Evolutionary conservation across 2,113 vertebrate species (phyloP).

Genomic region (Patagioenas fasciata): DNA sequence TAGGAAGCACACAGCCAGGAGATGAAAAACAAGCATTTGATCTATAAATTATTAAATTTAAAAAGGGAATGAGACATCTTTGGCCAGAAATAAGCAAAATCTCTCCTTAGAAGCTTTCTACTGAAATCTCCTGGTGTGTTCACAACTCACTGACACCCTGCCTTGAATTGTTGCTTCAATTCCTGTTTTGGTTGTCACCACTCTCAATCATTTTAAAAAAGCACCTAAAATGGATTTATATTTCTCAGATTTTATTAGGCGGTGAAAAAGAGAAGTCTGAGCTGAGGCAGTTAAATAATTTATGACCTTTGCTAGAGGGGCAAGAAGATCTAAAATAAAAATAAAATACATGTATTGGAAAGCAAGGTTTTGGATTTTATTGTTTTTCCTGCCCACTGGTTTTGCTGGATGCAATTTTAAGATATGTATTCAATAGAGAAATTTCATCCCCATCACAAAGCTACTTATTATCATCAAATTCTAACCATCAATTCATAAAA

Average conservation of each 20-base stretch:
- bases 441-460: neutral
- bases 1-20: slow-evolving; percentile 14
- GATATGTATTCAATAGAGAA: neutral
- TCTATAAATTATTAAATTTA: slow-evolving; percentile 51
- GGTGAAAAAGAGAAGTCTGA: slow-evolving; percentile 36
- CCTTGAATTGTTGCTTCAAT: slow-evolving; percentile 62
- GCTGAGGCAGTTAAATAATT: slow-evolving; percentile 55
- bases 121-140: slow-evolving; percentile 20
- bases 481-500: neutral
- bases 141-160: neutral
- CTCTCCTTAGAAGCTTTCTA: neutral
- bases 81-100: slow-evolving; percentile 2
- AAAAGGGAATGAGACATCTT: neutral
- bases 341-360: slow-evolving; percentile 26
- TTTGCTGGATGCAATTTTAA: neutral
- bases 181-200: slow-evolving; percentile 47
- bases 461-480: slow-evolving; percentile 1
- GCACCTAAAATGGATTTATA: slow-evolving; percentile 51
- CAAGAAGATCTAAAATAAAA: slow-evolving; percentile 50
- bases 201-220: slow-evolving; percentile 56
- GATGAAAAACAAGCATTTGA: neutral
- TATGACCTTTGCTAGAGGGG: slow-evolving; percentile 42
- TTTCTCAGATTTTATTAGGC: slow-evolving; percentile 62
- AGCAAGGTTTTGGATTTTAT: neutral
- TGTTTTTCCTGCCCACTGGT: slow-evolving; percentile 31